Evolutionary conservation across 2,113 vertebrate species (phyloP).

Genomic region (Lepisosteus oculatus): DNA sequence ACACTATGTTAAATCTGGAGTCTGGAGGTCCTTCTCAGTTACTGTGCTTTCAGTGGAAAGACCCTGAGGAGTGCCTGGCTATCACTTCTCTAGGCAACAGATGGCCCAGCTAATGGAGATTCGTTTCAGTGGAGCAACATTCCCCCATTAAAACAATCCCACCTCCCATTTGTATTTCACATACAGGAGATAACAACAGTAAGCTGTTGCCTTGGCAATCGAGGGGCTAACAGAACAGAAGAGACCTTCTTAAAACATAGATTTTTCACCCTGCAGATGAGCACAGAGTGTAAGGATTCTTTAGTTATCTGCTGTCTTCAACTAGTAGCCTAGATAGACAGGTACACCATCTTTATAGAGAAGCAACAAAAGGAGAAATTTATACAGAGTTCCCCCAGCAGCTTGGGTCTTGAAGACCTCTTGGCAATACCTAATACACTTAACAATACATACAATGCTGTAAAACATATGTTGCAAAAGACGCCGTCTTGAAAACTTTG

Average conservation of each 20-base stretch:
- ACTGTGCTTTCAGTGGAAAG: too few species aligned
- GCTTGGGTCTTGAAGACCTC: too few species aligned
- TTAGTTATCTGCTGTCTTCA: too few species aligned
- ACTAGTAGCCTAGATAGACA: too few species aligned
- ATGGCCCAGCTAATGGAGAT: conserved; percentile 39
- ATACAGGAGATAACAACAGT: conserved; percentile 23
- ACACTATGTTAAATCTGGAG: too few species aligned
- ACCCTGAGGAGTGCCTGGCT: conserved; percentile 15
- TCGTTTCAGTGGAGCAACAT: conserved; percentile 17
- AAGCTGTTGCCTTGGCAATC: conserved; percentile 53
- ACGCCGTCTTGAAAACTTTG: too few species aligned
- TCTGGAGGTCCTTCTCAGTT: neutral
- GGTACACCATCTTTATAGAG: too few species aligned
- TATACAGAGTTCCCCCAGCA: too few species aligned
- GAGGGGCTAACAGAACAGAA: conserved; percentile 15
- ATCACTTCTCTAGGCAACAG: conserved; percentile 36
- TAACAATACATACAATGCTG: too few species aligned
- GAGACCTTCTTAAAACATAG: neutral
- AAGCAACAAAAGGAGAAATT: too few species aligned
- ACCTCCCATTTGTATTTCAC: conserved; percentile 1
- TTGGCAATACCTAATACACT: too few species aligned
- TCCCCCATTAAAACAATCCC: neutral
- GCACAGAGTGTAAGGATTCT: neutral
- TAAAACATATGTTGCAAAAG: too few species aligned
- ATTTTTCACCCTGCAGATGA: conserved; percentile 5